Base-by-base conservation (phyloP, 2,113 vertebrate genomes). In the Formicarius rufipectus region DNA sequence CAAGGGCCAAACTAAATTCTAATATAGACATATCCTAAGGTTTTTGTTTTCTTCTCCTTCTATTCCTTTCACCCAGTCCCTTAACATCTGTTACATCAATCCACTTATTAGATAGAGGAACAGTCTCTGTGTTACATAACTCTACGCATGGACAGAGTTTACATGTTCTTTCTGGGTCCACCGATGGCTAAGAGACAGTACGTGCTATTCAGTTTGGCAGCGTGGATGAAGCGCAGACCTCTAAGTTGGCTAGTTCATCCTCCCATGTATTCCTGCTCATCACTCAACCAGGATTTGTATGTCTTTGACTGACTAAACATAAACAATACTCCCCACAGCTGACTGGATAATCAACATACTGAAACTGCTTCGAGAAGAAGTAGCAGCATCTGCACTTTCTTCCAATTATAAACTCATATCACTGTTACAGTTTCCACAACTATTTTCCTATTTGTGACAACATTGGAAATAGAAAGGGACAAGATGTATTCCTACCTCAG, bases 221-320 rank as follows among this genome's bases (percentile, higher is more conserved):
- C 21, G 63, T 78, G 22, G 10, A 63, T 5, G 4, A 25, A 92
- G 25, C 40, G 81, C 33, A 19, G 27, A 66, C 6, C 10, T 77
- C 22, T 37, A 25, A 69, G 22, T 7, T 60, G 15, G 18, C 9
- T 40, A 27, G 7, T 52, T 40, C 10, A 31, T n/a, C 19, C 40
- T 30, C 12, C 14, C 18, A 3, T 9, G 3, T 24, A 52, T 59
- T 88, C n/a, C 55, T 92, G 14, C 9, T 10, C 28, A 20, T 69
- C 28, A n/a, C 60, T 76, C 37, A 31, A 3, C 4, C 10, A 53
- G 13, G 7, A 4, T 10, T 47, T 28, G 30, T 0, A 0, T 13
- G 4, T 20, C 27, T 77, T 63, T 64, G 27, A 16, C 11, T 25
- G 62, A 53, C 22, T 6, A 62, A 89, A 69, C 2, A 25, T 40